Conservation (phyloP, 2,888 invertebrate genomes). For the Hypena proboscidalis region DNA sequence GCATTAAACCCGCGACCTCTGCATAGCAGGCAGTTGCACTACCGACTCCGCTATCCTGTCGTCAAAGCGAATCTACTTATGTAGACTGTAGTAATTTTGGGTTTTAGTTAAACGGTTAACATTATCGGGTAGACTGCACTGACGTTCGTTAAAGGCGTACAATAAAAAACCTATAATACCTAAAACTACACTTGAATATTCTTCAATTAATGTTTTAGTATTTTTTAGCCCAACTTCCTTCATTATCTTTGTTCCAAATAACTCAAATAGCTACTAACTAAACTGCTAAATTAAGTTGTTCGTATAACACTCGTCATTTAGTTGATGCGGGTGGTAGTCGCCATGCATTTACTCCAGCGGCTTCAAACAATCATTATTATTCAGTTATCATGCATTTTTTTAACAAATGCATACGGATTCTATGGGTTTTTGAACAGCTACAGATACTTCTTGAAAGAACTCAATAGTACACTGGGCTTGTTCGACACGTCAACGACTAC, state of each 20-base stretch:
- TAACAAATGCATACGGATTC: constrained; percentile 47
- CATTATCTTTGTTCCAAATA: constrained; percentile 25
- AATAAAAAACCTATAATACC: no score
- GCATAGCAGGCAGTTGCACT: no score
- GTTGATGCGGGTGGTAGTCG: background rate
- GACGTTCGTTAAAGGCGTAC: no score
- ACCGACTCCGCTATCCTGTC: no score
- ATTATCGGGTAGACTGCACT: no score
- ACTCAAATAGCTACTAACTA: background rate
- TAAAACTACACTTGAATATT: no score
- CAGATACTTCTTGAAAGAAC: constrained; percentile 51
- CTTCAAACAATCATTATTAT: constrained; percentile 38
- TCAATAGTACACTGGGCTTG: constrained; percentile 35
- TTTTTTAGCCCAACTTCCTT: background rate
- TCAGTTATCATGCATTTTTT: constrained; percentile 36
- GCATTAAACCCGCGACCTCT: no score
- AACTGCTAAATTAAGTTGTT: constrained; percentile 3
- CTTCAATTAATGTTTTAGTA: no score
- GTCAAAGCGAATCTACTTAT: no score
- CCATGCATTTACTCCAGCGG: constrained; percentile 40
- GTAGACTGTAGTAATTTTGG: no score
- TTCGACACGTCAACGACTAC: constrained; percentile 39
- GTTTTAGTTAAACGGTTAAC: no score
- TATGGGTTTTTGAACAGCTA: constrained; percentile 52
- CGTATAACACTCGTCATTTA: background rate